Base-by-base conservation (phyloP, 2,797 vertebrate species). In the Notolabrus celidotus region DNA sequence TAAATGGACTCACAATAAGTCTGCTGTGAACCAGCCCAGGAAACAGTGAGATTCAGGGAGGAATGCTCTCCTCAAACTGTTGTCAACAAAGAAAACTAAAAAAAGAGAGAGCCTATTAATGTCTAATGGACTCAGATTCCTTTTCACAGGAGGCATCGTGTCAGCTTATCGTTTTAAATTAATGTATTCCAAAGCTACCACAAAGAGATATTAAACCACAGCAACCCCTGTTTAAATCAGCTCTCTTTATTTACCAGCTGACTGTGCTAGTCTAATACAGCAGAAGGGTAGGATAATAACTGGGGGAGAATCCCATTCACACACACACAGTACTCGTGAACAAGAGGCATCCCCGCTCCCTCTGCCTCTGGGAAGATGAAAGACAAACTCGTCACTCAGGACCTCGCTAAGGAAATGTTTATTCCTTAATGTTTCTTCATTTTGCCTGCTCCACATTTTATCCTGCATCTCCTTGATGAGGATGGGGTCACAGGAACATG, bases 301-400 rank as follows among this genome's bases (percentile, higher is more conserved):
- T 87, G 68, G 60, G 50, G 74, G 67, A 85, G 54, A 86, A 79
- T 74, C 84, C 68, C 59, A 50, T 63, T 41, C 42, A 76, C 58
- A 77, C 38, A 41, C 25, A 29, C 49, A 77, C 58, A 74, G 50
- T 36, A 62, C 6, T 0, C 47, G 51, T 10, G 3, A 34, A 59
- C 50, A 39, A 66, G 76, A 69, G 62, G 77, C 70, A 56, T 67
- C 59, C 73, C 73, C 17, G 23, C 60, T 66, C 58, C n/a, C 42
- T 66, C 68, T 53, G 62, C 67, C 79, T 77, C 64, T 22, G 63
- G 74, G 58, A 85, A 79, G 78, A 89, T 87, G 38, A 88, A 88
- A 91, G 68, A 67, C 58, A 16, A 68, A 83, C 46, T 31, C 67
- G 11, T 84, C 79, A 77, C 85, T 15, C 34, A 42, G 75, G 80